Percentiles rank a stretch among this genome's conserved stretches.
phyloP scores from a whole-genome alignment of 1,140 invertebrate species.

The Eupeodes corollae region DNA sequence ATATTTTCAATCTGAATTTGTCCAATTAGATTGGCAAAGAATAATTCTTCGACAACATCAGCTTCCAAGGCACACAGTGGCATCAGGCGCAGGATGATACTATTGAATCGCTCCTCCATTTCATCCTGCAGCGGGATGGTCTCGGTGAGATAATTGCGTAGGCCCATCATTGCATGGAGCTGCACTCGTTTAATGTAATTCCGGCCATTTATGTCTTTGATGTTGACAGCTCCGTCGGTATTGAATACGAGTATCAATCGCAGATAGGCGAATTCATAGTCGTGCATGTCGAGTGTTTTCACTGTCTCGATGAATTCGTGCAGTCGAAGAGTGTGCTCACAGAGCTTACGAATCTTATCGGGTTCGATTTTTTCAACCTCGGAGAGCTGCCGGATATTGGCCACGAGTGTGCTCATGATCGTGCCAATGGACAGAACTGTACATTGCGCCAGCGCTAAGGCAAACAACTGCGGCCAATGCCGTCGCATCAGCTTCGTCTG shows the following conservation, averaged over 20 bases:
- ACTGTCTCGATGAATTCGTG: conserved; percentile 70
- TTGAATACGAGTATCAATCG: conserved; percentile 71
- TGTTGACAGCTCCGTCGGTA: conserved; percentile 20
- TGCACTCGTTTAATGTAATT: conserved; percentile 28
- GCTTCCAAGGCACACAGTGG: conserved; percentile 67
- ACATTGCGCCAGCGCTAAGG: conserved; percentile 83
- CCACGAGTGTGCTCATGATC: conserved; percentile 70
- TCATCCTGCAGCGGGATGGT: conserved; percentile 4
- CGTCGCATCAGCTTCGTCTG: conserved; percentile 73
- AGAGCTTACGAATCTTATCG: conserved; percentile 61
- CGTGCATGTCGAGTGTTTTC: conserved; percentile 58
- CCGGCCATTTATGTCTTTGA: conserved; percentile 20
- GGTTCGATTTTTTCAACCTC: conserved; percentile 55
- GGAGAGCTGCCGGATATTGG: conserved; percentile 46
- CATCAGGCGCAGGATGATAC: conserved; percentile 53
- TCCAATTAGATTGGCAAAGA: conserved; percentile 81
- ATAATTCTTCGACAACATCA: conserved; percentile 75
- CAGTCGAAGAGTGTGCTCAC: conserved; percentile 68
- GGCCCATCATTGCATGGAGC: conserved; percentile 20
- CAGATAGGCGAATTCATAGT: conserved; percentile 76
- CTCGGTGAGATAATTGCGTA: conserved; percentile 10
- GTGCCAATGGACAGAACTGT: conserved; percentile 66
- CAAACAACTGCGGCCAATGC: conserved; percentile 89
- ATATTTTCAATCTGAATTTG: conserved; percentile 84
- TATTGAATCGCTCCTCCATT: conserved; percentile 20